Evolutionary conservation across 2,888 invertebrate genomes (phyloP).

Genomic region (Caenorhabditis imperialis): DNA sequence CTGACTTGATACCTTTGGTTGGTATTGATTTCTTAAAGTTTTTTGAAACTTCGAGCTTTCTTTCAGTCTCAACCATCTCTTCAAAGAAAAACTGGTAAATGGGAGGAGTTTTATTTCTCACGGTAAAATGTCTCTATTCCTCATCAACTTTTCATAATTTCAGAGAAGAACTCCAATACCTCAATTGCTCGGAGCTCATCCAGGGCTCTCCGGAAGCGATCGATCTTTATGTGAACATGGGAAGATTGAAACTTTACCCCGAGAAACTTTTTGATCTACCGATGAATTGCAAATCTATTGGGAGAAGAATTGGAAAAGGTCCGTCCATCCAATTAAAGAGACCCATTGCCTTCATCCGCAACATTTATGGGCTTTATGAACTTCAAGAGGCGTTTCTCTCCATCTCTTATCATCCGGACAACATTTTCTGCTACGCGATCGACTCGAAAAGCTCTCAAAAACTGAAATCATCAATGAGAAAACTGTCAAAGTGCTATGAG

Average conservation of each 20-base stretch:
- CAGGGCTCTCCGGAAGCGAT: slow-evolving; percentile 24
- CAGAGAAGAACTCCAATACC: slow-evolving; percentile 40
- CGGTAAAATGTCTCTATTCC: slow-evolving; percentile 10
- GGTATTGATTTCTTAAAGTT: no score
- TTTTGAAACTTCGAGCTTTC: no score
- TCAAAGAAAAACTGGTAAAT: slow-evolving; percentile 17
- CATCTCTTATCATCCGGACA: slow-evolving; percentile 41
- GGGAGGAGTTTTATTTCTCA: slow-evolving; percentile 40
- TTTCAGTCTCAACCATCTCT: background rate
- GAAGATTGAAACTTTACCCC: slow-evolving; percentile 38
- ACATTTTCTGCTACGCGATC: slow-evolving; percentile 40
- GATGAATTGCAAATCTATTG: slow-evolving; percentile 49
- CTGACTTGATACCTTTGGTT: no score
- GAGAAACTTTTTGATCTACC: slow-evolving; percentile 43
- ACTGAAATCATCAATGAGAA: slow-evolving; percentile 20
- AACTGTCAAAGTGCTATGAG: slow-evolving; percentile 25
- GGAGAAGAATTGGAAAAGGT: slow-evolving; percentile 24
- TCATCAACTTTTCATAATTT: background rate
- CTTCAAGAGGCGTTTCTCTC: slow-evolving; percentile 51
- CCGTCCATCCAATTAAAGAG: slow-evolving; percentile 26
- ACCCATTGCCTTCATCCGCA: slow-evolving; percentile 42
- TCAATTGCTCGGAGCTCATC: slow-evolving; percentile 40
- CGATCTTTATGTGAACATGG: slow-evolving; percentile 44
- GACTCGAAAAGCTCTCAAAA: slow-evolving; percentile 31
- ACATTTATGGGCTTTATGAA: slow-evolving; percentile 42